These are phyloP conservation scores for Antitype chi DNA, from an alignment of 2,888 invertebrate species.

Conservation along the genomic window DNA sequence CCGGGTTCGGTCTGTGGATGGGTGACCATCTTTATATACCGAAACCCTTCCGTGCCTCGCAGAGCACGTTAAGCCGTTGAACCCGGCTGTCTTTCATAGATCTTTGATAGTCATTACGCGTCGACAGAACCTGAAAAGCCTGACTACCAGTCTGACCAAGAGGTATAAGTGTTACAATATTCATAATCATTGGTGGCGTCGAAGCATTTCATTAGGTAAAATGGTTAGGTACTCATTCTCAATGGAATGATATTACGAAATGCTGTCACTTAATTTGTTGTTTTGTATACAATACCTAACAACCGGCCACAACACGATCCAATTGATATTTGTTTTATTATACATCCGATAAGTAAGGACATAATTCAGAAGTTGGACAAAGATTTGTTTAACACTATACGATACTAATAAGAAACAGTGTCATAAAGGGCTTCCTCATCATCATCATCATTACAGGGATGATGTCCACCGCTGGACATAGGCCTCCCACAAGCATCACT, in stretches of 20 bases:
- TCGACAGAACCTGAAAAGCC: too few relatives aligned
- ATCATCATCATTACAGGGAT: neutral
- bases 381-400: neutral
- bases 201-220: neutral
- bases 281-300: neutral
- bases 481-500: neutral
- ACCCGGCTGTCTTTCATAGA: too few relatives aligned
- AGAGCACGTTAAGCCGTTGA: too few relatives aligned
- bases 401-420: neutral
- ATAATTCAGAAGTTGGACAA: neutral
- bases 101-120: too few relatives aligned
- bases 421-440: neutral
- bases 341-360: neutral
- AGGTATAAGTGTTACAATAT: too few relatives aligned
- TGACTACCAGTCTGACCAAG: too few relatives aligned
- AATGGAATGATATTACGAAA: conserved; percentile 8
- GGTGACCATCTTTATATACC: too few relatives aligned
- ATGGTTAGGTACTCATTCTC: neutral
- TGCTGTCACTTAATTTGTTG: neutral
- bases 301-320: neutral
- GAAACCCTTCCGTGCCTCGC: too few relatives aligned
- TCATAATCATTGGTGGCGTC: neutral
- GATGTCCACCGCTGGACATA: neutral
- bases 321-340: neutral
- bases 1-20: too few relatives aligned